These are phyloP conservation scores for Alviniconcha strummeri DNA, from an alignment of 2,888 invertebrate species.

Conservation along the genomic window DNA sequence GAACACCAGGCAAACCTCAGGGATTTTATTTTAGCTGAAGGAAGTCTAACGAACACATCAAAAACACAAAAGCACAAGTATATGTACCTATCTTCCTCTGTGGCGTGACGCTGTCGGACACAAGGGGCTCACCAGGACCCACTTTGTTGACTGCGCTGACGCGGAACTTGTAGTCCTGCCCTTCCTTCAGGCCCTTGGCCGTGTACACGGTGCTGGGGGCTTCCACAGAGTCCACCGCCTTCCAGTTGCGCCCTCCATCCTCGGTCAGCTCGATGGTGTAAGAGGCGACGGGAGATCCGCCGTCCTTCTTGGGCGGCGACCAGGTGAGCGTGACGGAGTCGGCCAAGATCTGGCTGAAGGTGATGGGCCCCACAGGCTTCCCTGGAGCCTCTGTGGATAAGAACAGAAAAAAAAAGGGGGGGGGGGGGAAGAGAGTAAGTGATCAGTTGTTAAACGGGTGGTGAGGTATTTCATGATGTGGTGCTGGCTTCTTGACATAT, in stretches of 20 bases:
- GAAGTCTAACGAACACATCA: too few species aligned
- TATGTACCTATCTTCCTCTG: constrained; percentile 83
- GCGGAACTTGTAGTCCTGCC: constrained; percentile 66
- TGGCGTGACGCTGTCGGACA: constrained; percentile 87
- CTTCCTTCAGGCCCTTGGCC: constrained; percentile 64
- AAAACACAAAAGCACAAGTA: too few species aligned
- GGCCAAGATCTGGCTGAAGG: constrained; percentile 64
- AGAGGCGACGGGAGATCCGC: constrained; percentile 69
- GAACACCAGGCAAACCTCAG: neutral
- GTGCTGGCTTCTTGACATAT: too few species aligned
- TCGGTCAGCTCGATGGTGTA: constrained; percentile 68
- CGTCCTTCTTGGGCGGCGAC: constrained; percentile 72
- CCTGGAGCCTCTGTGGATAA: constrained; percentile 55
- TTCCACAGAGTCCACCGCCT: constrained; percentile 61
- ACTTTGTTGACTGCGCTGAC: constrained; percentile 70
- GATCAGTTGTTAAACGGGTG: too few species aligned
- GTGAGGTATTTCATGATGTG: too few species aligned
- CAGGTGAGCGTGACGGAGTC: constrained; percentile 71
- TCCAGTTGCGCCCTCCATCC: constrained; percentile 64
- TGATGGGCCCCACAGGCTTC: constrained; percentile 68
- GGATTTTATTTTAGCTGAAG: too few species aligned
- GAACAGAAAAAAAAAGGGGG: constrained; percentile 35
- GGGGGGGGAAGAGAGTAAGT: constrained; percentile 37
- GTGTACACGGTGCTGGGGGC: constrained; percentile 57
- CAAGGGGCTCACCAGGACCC: constrained; percentile 75